Evolutionary conservation across 2,113 vertebrate species (phyloP).

Genomic region (Gallinago media): DNA sequence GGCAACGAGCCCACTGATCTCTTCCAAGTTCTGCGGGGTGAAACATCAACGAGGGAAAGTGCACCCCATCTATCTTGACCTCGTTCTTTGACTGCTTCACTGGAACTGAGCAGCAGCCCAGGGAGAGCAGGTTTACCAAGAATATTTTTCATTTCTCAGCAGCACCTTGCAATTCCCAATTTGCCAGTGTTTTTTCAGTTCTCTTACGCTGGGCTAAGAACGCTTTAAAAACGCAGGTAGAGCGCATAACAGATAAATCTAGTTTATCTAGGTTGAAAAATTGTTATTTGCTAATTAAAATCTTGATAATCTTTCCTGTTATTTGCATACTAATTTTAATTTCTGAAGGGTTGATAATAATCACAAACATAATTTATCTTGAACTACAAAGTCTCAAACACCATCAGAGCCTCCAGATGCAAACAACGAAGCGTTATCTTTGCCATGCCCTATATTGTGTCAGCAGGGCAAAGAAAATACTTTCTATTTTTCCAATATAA

Average conservation of each 20-base stretch:
- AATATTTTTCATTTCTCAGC: not conserved
- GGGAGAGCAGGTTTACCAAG: not conserved
- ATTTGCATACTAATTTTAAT: conserved; percentile 26
- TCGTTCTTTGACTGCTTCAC: not conserved
- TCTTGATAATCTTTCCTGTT: not conserved
- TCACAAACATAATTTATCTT: not conserved
- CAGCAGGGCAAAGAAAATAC: not conserved
- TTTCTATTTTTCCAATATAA: not conserved
- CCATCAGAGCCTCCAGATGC: not conserved
- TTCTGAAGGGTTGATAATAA: conserved; percentile 34
- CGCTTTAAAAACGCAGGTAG: not conserved
- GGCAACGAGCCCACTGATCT: too few relatives aligned
- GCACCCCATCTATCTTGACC: not conserved
- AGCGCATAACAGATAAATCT: not conserved
- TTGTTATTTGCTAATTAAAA: conserved; percentile 22
- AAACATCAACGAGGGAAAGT: not conserved
- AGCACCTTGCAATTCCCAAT: not conserved
- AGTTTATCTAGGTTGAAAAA: conserved; percentile 1
- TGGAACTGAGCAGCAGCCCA: not conserved
- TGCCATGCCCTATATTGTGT: not conserved
- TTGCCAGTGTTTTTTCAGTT: not conserved
- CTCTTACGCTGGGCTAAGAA: not conserved
- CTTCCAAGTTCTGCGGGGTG: not conserved
- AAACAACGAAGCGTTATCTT: not conserved
- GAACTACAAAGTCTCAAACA: not conserved